A percentile compares a stretch with the other conserved stretches of the same genome.
phyloP scores from a whole-genome alignment of 2,113 vertebrate species.

The Accipiter cooperii region DNA sequence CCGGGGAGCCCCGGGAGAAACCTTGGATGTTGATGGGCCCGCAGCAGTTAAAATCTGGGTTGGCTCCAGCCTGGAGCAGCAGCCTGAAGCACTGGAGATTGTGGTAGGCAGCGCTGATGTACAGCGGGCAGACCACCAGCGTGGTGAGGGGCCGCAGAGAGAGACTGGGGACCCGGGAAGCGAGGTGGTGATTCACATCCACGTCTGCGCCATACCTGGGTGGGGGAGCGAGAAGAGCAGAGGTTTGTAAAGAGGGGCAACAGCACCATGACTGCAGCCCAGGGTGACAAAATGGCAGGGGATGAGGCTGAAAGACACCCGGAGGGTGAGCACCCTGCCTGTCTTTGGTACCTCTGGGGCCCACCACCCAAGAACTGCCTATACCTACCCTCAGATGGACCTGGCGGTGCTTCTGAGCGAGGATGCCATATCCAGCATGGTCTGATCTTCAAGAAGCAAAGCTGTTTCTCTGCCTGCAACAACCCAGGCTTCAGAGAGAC shows the following conservation, averaged over 20 bases:
- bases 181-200: slow-evolving; percentile 85
- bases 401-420: fast-evolving
- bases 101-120: slow-evolving; percentile 93
- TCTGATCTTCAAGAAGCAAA: background rate
- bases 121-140: slow-evolving; percentile 88
- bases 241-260: background rate
- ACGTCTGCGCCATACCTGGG: slow-evolving; percentile 87
- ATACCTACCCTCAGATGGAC: background rate
- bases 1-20: slow-evolving; percentile 80
- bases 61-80: slow-evolving; percentile 86
- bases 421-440: fast-evolving
- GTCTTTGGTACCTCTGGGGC: background rate
- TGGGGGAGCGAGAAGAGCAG: background rate
- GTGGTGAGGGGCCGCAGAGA: slow-evolving; percentile 84
- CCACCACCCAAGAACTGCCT: background rate
- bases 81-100: slow-evolving; percentile 87
- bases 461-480: background rate
- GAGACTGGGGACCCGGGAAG: slow-evolving; percentile 61
- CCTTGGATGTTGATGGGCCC: slow-evolving; percentile 81
- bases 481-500: background rate
- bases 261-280: background rate
- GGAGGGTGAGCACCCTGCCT: background rate
- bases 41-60: slow-evolving; percentile 90
- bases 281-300: background rate
- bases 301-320: background rate